phyloP scores from a whole-genome alignment of 2,797 vertebrate species.

The Picus viridis region DNA sequence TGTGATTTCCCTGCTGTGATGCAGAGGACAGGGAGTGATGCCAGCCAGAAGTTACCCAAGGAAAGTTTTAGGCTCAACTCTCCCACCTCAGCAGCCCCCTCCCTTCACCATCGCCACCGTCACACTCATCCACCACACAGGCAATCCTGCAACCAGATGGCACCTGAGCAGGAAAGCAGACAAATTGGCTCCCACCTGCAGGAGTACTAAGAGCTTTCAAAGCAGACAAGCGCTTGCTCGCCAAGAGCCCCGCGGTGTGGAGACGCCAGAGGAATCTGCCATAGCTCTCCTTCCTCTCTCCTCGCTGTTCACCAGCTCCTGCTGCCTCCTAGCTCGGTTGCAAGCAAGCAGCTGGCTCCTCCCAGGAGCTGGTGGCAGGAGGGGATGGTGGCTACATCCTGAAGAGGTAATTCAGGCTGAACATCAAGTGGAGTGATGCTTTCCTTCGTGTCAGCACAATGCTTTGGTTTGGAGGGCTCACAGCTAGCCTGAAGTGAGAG shows the following conservation, averaged over 20 bases:
- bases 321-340: neutral
- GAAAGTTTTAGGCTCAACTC: conserved; percentile 7
- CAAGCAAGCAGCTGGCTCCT: neutral
- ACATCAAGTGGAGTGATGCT: neutral
- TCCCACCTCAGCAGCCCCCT: neutral
- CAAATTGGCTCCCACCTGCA: conserved; percentile 60
- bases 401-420: neutral
- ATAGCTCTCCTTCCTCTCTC: neutral
- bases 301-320: neutral
- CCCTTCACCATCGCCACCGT: neutral
- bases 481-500: neutral
- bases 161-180: conserved; percentile 61
- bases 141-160: conserved; percentile 21
- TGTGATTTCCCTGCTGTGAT: conserved; percentile 61
- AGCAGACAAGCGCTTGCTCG: neutral
- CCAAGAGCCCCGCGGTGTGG: conserved; percentile 4
- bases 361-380: neutral
- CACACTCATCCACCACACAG: neutral
- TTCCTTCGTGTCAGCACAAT: neutral
- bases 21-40: neutral
- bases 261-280: neutral
- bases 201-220: conserved; percentile 38
- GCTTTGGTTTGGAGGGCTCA: neutral
- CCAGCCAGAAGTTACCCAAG: neutral
- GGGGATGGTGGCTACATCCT: accelerated